phyloP scores from a whole-genome alignment of 2,797 vertebrate species.

The Salmo trutta region DNA sequence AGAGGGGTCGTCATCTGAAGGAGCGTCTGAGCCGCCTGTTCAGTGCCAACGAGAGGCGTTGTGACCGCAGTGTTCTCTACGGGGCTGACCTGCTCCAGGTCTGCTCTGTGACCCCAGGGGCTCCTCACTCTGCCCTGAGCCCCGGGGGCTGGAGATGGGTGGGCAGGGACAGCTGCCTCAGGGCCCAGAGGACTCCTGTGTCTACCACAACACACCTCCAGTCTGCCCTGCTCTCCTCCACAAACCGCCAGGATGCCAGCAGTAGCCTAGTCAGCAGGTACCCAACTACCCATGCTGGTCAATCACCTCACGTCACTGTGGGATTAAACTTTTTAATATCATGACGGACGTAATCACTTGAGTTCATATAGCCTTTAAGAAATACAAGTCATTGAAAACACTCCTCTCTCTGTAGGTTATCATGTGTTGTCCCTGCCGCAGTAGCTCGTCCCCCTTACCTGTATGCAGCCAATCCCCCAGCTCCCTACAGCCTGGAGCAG shows the following conservation, averaged over 20 bases:
- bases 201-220: constrained; percentile 68
- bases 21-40: constrained; percentile 88
- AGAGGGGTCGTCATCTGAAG: constrained; percentile 83
- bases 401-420: constrained; percentile 71
- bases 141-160: constrained; percentile 82
- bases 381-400: background rate
- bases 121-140: constrained; percentile 43
- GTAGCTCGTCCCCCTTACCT: constrained; percentile 84
- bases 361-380: background rate
- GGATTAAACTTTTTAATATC: background rate
- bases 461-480: constrained; percentile 82
- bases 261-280: constrained; percentile 81
- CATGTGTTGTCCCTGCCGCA: constrained; percentile 83
- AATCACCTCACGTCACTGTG: background rate
- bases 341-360: background rate
- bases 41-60: constrained; percentile 85
- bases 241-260: constrained; percentile 70
- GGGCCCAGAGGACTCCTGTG: constrained; percentile 66
- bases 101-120: constrained; percentile 69
- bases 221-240: constrained; percentile 69
- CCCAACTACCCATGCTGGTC: background rate
- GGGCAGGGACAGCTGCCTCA: constrained; percentile 77
- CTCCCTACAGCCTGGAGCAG: constrained; percentile 79
- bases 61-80: constrained; percentile 83
- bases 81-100: constrained; percentile 84